A percentile compares a stretch with the other conserved stretches of the same genome.
Conservation (phyloP, 64 coral and sea anemone species). For the Montipora capricornis region DNA sequence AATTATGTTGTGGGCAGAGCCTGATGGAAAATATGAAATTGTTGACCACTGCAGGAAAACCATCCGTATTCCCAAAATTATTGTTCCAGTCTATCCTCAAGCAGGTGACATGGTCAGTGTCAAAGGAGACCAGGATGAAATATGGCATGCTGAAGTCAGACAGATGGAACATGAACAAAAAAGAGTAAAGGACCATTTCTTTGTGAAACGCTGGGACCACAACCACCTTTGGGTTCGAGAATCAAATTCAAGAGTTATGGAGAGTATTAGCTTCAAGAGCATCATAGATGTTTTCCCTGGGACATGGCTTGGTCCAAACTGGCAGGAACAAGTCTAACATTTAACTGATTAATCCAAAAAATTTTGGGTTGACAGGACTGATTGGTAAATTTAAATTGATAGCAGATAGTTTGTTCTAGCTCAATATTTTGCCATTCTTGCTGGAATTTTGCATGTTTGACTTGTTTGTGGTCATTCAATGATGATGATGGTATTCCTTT, state of each 20-base stretch:
- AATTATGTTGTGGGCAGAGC: slow-evolving; percentile 20
- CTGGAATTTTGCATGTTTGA: background rate
- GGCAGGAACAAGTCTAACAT: slow-evolving; percentile 8
- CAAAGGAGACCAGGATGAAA: slow-evolving; percentile 24
- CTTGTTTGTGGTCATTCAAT: background rate
- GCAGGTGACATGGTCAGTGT: slow-evolving; percentile 26
- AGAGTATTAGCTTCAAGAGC: background rate
- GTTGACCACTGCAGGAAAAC: slow-evolving; percentile 9
- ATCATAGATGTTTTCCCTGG: slow-evolving; percentile 1
- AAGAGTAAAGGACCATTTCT: slow-evolving; percentile 20
- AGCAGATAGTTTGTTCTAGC: background rate
- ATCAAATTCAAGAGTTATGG: slow-evolving; percentile 7
- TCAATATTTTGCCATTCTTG: background rate
- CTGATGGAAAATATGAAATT: slow-evolving; percentile 34
- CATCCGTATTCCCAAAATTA: background rate
- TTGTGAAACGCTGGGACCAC: slow-evolving; percentile 2
- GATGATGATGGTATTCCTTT: background rate
- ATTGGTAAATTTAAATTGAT: background rate
- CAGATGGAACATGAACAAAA: slow-evolving; percentile 6
- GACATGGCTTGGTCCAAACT: slow-evolving; percentile 37
- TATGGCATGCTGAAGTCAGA: slow-evolving; percentile 31
- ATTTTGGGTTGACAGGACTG: background rate
- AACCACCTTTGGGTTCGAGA: slow-evolving; percentile 38
- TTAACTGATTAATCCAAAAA: background rate
- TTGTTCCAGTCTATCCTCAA: background rate